Conservation (phyloP, 2,888 invertebrate genomes). For the Cryptus armator region DNA sequence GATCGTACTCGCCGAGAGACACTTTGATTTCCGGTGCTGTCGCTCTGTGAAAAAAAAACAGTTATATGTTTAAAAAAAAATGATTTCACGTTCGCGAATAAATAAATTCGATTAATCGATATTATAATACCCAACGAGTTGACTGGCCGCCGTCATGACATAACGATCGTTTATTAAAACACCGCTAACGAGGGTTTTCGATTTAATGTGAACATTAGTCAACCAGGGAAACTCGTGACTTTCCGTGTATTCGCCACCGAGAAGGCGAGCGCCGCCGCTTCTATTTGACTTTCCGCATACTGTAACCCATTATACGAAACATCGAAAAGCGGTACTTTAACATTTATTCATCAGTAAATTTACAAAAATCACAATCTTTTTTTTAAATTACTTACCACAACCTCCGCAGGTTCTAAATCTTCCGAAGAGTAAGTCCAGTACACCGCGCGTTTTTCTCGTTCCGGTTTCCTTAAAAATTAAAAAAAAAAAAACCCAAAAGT, state of each 20-base stretch:
- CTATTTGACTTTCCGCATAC: conserved; percentile 86
- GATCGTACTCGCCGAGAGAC: conserved; percentile 86
- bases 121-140: conserved; percentile 85
- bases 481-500: background rate
- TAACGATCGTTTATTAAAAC: conserved; percentile 87
- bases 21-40: conserved; percentile 85
- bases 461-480: conserved; percentile 34
- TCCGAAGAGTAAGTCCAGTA: conserved; percentile 79
- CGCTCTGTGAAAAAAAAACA: conserved; percentile 69
- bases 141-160: conserved; percentile 87
- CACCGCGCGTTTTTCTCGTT: conserved; percentile 74
- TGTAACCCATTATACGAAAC: conserved; percentile 67
- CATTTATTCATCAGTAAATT: background rate
- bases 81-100: conserved; percentile 14
- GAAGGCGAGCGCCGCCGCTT: conserved; percentile 81
- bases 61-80: conserved; percentile 1
- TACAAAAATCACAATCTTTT: background rate
- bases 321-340: background rate
- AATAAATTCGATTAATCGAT: background rate
- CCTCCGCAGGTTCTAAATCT: conserved; percentile 79
- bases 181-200: conserved; percentile 83
- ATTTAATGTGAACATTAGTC: conserved; percentile 85
- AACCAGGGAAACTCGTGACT: conserved; percentile 88
- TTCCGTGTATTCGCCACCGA: conserved; percentile 86
- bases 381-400: conserved; percentile 77